Evolutionary conservation across 1,140 invertebrate genomes (phyloP).

Genomic region (Coelopa frigida): DNA sequence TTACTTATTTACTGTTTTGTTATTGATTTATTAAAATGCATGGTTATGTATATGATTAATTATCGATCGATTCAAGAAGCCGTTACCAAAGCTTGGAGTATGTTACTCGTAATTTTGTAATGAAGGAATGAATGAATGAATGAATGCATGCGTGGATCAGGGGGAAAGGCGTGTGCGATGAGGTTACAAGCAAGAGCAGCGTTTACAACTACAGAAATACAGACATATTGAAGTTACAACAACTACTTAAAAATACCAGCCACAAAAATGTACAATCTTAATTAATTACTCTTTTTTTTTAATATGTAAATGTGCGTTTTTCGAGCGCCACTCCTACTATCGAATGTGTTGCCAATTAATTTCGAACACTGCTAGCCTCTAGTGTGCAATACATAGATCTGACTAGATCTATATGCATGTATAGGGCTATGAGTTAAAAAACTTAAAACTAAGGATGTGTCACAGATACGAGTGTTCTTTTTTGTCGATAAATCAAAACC

Average conservation of each 20-base stretch:
- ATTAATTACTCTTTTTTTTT: not conserved
- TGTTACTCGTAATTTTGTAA: too few relatives aligned
- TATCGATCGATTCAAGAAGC: too few relatives aligned
- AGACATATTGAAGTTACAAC: too few relatives aligned
- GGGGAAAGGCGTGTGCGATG: not conserved
- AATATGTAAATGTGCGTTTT: slow-evolving; percentile 10
- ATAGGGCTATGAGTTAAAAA: not conserved
- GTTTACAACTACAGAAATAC: too few relatives aligned
- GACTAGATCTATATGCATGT: not conserved
- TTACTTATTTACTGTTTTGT: too few relatives aligned
- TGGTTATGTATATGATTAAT: too few relatives aligned
- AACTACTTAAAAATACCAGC: slow-evolving; percentile 3
- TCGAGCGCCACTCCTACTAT: slow-evolving; percentile 9
- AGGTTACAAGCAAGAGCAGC: too few relatives aligned
- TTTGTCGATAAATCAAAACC: too few relatives aligned
- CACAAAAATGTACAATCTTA: slow-evolving; percentile 8
- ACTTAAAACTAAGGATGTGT: slow-evolving; percentile 7
- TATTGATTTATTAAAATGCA: too few relatives aligned
- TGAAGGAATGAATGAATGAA: slow-evolving; percentile 7
- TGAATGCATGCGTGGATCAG: not conserved
- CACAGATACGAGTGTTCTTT: slow-evolving; percentile 8
- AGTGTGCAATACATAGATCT: slow-evolving; percentile 9
- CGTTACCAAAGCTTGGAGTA: too few relatives aligned
- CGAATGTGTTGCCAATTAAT: too few relatives aligned
- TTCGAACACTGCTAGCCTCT: too few relatives aligned